phyloP scores from a whole-genome alignment of 1,140 invertebrate genomes.

The Drosophila sp. region DNA sequence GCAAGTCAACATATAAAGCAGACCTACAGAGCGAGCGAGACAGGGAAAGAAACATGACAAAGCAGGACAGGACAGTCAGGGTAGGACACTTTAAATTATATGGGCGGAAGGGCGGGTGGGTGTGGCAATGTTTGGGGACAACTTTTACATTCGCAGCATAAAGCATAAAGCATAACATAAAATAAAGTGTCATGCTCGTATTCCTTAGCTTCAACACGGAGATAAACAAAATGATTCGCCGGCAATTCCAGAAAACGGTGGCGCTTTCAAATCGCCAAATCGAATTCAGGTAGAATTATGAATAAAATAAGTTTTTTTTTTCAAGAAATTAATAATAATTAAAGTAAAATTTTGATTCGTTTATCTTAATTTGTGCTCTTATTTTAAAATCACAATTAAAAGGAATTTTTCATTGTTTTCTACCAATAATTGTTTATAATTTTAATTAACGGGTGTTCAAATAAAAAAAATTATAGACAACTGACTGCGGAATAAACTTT shows the following conservation, averaged over 20 bases:
- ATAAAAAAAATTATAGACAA: no score
- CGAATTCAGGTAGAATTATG: not conserved
- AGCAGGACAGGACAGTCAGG: not conserved
- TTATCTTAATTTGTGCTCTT: no score
- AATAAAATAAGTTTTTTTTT: not conserved
- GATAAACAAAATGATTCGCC: constrained; percentile 30
- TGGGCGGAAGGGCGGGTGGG: constrained; percentile 8
- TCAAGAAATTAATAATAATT: no score
- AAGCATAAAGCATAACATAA: constrained; percentile 48
- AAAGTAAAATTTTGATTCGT: no score
- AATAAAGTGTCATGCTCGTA: constrained; percentile 51
- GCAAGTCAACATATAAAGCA: constrained; percentile 53
- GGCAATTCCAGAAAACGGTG: constrained; percentile 8
- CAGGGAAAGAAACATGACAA: not conserved
- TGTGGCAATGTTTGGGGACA: not conserved
- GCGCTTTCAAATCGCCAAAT: not conserved
- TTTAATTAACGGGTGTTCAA: no score
- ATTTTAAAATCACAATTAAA: no score
- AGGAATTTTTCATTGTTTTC: no score
- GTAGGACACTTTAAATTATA: constrained; percentile 40
- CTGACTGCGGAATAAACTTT: no score
- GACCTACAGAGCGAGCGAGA: constrained; percentile 9
- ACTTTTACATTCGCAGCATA: constrained; percentile 43
- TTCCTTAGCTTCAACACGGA: constrained; percentile 18
- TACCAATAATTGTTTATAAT: no score